Base-by-base conservation (phyloP, 2,113 vertebrate species). In the Marcusenius ussheri region DNA sequence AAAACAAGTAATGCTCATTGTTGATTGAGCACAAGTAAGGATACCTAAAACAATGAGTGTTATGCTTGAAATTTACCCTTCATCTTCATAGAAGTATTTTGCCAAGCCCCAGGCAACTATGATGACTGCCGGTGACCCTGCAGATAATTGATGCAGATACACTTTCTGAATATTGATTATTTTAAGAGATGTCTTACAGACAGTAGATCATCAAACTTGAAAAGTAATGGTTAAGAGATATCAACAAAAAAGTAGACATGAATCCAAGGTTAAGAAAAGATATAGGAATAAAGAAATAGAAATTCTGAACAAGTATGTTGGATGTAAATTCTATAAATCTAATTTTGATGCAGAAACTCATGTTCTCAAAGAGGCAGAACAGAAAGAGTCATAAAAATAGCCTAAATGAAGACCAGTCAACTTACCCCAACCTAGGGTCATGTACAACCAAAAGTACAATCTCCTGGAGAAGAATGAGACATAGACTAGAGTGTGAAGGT, bases 361-460 rank as follows among this genome's bases (percentile, higher is more conserved):
- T 58, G 11, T 53, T 53, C 21, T 66, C 11, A 13, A 88, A 70
- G 1, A 88, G 58, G 58, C 58, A 66, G 24, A 10, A 66, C 58
- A 66, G n/a, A 66, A 66, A 27, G 56, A 58, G 21, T 62, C 24
- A 66, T 27, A 66, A 66, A 66, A 27, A 66, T 66, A 27, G 62
- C 62, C n/a, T 11, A 53, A 53, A 50, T 49, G 46, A 7, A 27
- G 49, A 17, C 35, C 84, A 83, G 21, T 39, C 62, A 88, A 84
- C 94, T 17, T 96, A 99, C 98, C 98, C 98, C 98, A 99, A 93
- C 98, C 98, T 0, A 99, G 95, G 88, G 93, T 53, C 11, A 98
- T 96, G 95, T 98, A 98, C 93, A 96, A 95, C 94, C 94, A 95
- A 35, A 99, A 95, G 92, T 96, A 97, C 92, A 97, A 97, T 93